Base-by-base conservation (phyloP, 2,888 invertebrate species). In the Melipona bicolor region DNA sequence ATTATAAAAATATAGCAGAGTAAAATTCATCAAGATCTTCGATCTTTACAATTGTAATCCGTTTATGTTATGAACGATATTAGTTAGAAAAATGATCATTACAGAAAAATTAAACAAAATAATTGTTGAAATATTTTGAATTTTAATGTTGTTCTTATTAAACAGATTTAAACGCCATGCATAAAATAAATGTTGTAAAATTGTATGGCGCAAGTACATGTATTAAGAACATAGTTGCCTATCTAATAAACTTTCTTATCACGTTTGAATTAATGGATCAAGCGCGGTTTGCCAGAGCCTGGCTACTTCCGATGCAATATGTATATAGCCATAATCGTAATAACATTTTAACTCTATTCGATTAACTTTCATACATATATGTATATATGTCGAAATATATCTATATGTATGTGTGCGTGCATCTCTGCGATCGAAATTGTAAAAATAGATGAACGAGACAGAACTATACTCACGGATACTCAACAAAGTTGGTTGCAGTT, bases 171-270 rank as follows among this genome's bases (percentile, higher is more conserved):
- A 64, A n/a, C 32, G 36, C 36, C 50, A 70, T 67, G 52, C n/a
- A 67, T 3, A 5, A 59, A 70, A 54, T 76, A 81, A 76, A 76
- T 49, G 65, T 36, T 24, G 70, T 49, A 52, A 36, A 81, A 81
- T 61, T 17, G 3, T 17, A 61, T 24, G 43, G 75, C 62, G 32
- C 24, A 81, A 59, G 52, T 69, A 68, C 56, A 43, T 71, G 61
- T 77, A 83, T 82, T 82, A 76, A 83, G 65, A 70, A 74, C 81
- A 43, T 70, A 52, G 76, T 27, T 32, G 72, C n/a, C 77, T 56
- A 73, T 43, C 83, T 82, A 83, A 83, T 83, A 83, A 82, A 77
- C 68, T 73, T 77, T 77, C 82, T 77, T 83, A 77, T 77, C 82
- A 83, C 77, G 73, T 69, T 43, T 69, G 43, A 73, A 83, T 83